phyloP scores from a whole-genome alignment of 2,797 vertebrate genomes.

The Coracias cyanogaster region DNA sequence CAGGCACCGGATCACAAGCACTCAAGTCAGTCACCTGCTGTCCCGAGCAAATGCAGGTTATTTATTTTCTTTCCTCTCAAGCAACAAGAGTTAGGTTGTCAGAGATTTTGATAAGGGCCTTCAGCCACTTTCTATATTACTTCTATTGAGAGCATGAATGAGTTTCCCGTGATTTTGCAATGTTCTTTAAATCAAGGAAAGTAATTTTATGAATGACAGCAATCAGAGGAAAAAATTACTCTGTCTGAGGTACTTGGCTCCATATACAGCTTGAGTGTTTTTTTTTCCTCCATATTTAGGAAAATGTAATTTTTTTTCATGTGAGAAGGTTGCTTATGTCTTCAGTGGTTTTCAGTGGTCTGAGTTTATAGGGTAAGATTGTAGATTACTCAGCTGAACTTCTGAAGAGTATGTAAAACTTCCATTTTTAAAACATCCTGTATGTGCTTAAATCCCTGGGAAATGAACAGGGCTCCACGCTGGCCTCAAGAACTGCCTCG shows the following conservation, averaged over 20 bases:
- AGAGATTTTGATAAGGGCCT: not conserved
- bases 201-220: not conserved
- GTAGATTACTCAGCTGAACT: not conserved
- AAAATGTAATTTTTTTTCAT: not conserved
- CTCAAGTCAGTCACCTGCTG: not conserved
- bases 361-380: not conserved
- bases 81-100: not conserved
- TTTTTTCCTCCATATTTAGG: not conserved
- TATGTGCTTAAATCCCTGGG: not conserved
- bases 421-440: not conserved
- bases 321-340: not conserved
- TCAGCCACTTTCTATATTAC: not conserved
- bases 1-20: not conserved
- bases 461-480: not conserved
- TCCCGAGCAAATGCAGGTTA: not conserved
- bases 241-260: not conserved
- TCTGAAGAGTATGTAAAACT: not conserved
- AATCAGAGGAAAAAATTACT: not conserved
- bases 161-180: not conserved
- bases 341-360: not conserved
- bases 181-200: not conserved
- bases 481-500: not conserved
- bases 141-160: not conserved
- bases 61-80: not conserved
- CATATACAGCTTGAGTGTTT: not conserved